phyloP scores from a whole-genome alignment of 2,113 vertebrate genomes.

The Deroptyus accipitrinus region DNA sequence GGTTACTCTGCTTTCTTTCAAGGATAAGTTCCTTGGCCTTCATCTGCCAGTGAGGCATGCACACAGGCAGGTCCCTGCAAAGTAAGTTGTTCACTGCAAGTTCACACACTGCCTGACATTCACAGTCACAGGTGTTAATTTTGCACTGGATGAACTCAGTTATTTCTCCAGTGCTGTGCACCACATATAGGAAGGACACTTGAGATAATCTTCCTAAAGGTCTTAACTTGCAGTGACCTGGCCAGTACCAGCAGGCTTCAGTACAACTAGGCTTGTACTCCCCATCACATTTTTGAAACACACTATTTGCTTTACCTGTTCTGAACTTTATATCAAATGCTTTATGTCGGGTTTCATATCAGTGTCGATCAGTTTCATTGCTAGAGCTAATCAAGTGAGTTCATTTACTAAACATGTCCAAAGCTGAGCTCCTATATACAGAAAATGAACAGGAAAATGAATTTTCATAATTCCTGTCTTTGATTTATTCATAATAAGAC shows the following conservation, averaged over 20 bases:
- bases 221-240: neutral
- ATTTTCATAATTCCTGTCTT: slow-evolving; percentile 30
- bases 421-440: neutral
- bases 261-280: neutral
- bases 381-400: neutral
- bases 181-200: fast-evolving
- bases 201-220: neutral
- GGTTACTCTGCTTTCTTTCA: neutral
- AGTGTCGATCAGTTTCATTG: neutral
- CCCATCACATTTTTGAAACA: neutral
- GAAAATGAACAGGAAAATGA: slow-evolving; percentile 12
- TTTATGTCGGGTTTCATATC: neutral
- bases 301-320: neutral
- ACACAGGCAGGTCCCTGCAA: neutral
- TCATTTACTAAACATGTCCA: neutral
- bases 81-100: neutral
- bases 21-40: slow-evolving; percentile 5
- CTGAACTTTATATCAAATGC: neutral
- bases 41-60: neutral
- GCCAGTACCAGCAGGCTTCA: neutral
- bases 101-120: neutral
- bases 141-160: neutral
- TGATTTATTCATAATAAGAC: slow-evolving; percentile 54
- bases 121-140: neutral
- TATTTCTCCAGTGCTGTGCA: neutral